Percentiles rank a stretch among this genome's conserved stretches.
Evolutionary conservation across 2,888 invertebrate genomes (phyloP).

Genomic region (Zaprionus obscuricornis): DNA sequence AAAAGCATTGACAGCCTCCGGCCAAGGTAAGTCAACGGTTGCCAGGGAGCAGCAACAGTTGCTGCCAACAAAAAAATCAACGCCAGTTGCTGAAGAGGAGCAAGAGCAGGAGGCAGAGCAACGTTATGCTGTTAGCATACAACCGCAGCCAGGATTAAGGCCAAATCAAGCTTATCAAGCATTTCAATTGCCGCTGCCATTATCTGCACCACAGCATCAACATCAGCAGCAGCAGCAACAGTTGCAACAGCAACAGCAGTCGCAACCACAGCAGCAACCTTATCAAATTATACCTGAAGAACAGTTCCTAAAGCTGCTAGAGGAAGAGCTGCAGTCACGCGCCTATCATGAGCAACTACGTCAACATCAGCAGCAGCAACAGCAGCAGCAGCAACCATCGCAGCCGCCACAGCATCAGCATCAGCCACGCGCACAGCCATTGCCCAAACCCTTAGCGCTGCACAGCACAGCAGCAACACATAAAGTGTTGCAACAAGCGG

Average conservation of each 20-base stretch:
- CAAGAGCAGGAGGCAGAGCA: constrained; percentile 76
- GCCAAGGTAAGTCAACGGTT: constrained; percentile 62
- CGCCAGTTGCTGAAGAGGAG: constrained; percentile 67
- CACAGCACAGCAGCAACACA: constrained; percentile 65
- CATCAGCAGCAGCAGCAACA: constrained; percentile 48
- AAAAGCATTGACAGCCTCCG: constrained; percentile 60
- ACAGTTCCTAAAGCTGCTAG: constrained; percentile 80
- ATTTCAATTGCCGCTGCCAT: constrained; percentile 62
- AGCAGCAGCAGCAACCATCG: constrained; percentile 32
- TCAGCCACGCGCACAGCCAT: constrained; percentile 56
- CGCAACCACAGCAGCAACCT: constrained; percentile 56
- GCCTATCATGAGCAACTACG: constrained; percentile 78
- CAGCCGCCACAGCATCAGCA: constrained; percentile 38
- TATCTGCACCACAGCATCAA: constrained; percentile 61
- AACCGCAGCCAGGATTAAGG: constrained; percentile 57
- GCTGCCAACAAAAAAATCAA: constrained; percentile 44
- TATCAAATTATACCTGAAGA: constrained; percentile 82
- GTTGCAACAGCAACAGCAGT: constrained; percentile 28
- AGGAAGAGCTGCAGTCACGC: constrained; percentile 80
- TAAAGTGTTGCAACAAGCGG: constrained; percentile 67
- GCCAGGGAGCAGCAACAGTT: constrained; percentile 44
- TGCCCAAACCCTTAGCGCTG: constrained; percentile 39
- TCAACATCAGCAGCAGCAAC: constrained; percentile 65
- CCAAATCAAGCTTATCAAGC: constrained; percentile 61
- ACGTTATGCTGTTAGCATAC: constrained; percentile 76